Evolutionary conservation across 2,797 vertebrate genomes (phyloP), one percentile per base, ranked within the genome.

Genomic region (Carduelis carduelis): DNA sequence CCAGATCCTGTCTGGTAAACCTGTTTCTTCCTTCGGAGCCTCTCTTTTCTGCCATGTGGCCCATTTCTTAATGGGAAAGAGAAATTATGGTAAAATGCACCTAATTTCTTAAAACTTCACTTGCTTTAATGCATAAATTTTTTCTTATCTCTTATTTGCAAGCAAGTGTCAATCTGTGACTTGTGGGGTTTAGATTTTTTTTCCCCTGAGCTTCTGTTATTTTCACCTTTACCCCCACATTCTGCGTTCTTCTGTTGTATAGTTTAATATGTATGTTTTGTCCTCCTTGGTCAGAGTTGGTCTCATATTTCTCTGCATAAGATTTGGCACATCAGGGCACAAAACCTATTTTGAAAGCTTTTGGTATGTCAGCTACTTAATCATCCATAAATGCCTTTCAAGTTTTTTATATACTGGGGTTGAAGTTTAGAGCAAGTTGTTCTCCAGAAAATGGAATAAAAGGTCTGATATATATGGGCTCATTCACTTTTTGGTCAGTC

Each of bases 51-150:
- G n/a, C 63, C 8, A 6, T n/a, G 61, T 60, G 68, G 53, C 57
- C 24, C 22, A 17, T 41, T 75, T 47, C 26, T 55, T 87, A 21
- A 27, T 20, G 12, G 53, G 34, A 3, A 8, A 24, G 30, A 46
- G 12, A 80, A 80, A 22, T 19, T 30, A 21, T 37, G 27, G 49
- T 64, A 39, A 87, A 93, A 92, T 41, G 35, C 20, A 1, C 59
- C 15, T 41, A 0, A 4, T 50, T 56, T 79, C n/a, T 79, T 74
- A 49, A 59, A 88, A 39, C 30, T 14, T 47, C 0, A 0, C 26
- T 77, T n/a, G 5, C 13, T 77, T 66, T 83, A 69, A 43, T 37
- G 30, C 10, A 7, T 68, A 60, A 52, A 75, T 80, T n/a, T 32
- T 8, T 34, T 55, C 4, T 64, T 32, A 5, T 4, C 34, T 76